Conservation (phyloP, 1,140 invertebrate species). For the Drosophila kanapiae region DNA sequence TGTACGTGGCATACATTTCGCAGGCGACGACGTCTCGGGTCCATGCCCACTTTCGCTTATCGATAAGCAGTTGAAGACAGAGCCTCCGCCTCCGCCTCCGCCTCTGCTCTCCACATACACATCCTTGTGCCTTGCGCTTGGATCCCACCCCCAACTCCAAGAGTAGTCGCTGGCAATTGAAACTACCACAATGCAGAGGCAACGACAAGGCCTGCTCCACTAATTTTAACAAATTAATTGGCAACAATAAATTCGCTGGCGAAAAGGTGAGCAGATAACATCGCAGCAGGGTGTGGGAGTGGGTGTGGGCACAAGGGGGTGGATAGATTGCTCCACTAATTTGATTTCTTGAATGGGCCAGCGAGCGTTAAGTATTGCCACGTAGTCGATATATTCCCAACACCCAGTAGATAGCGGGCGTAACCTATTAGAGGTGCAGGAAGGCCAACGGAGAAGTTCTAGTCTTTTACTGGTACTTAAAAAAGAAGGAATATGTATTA, state of each 20-base stretch:
- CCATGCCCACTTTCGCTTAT: conserved; percentile 61
- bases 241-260: conserved; percentile 80
- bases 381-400: conserved; percentile 55
- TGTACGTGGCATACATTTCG: conserved; percentile 81
- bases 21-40: conserved; percentile 51
- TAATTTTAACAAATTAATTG: conserved; percentile 84
- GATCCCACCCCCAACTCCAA: neutral
- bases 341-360: conserved; percentile 74
- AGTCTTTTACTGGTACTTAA: neutral
- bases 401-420: conserved; percentile 28
- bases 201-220: conserved; percentile 57
- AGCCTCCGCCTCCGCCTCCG: conserved; percentile 6
- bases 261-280: conserved; percentile 76
- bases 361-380: conserved; percentile 64
- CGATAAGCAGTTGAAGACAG: conserved; percentile 75
- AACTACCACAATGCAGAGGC: conserved; percentile 66
- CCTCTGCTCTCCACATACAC: neutral
- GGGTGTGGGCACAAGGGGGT: neutral
- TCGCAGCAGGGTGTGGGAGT: conserved; percentile 31
- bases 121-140: neutral
- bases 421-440: neutral
- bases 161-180: conserved; percentile 51
- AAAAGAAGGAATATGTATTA: neutral
- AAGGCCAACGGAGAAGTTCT: neutral
- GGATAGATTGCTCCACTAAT: conserved; percentile 77